Evolutionary conservation across 1,140 invertebrate species (phyloP), one percentile per base, ranked within the genome.

Genomic region (Psix sp.): DNA sequence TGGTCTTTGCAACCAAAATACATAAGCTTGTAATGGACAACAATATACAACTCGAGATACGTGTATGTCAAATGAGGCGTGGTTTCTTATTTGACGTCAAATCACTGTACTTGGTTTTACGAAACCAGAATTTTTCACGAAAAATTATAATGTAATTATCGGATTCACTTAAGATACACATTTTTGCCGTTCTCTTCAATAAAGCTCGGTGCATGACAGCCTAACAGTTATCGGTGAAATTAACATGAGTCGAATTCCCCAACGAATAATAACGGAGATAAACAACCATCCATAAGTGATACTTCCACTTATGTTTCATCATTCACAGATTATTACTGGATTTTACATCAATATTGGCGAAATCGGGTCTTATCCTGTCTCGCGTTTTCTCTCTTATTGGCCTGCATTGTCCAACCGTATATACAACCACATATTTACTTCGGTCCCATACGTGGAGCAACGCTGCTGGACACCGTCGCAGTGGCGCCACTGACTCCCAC

Each of bases 401-500:
- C n/a, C n/a, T n/a, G n/a, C n/a, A n/a, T n/a, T 48, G 42, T 70
- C 15, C 13, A 10, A 10, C 18, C 21, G 5, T 46, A 46, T 51
- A 51, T 21, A 56, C 24, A 57, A n/a, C n/a, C 13, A 39, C 36
- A 51, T 15, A 24, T 17, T 29, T 63, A 49, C 59, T 45, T 57
- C 67, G 54, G 26, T 56, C 49, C 36, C n/a, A n/a, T 36, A 31
- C 33, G 17, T 59, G 21, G 15, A 49, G 51, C 59, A 71, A 66
- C 79, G 70, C 80, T 57, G 75, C 67, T 81, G 82, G 82, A 81
- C 73, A 75, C 78, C 81, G 82, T 77, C 82, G 77, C 71, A 38
- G 56, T 83, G 82, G 82, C 81, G 82, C 82, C 82, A 80, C 54
- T 35, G 45, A 71, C 75, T 82, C 72, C 80, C 80, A 80, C 81